Evolutionary conservation across 2,888 invertebrate species (phyloP).

Genomic region (Lepeophtheirus nordmannii): DNA sequence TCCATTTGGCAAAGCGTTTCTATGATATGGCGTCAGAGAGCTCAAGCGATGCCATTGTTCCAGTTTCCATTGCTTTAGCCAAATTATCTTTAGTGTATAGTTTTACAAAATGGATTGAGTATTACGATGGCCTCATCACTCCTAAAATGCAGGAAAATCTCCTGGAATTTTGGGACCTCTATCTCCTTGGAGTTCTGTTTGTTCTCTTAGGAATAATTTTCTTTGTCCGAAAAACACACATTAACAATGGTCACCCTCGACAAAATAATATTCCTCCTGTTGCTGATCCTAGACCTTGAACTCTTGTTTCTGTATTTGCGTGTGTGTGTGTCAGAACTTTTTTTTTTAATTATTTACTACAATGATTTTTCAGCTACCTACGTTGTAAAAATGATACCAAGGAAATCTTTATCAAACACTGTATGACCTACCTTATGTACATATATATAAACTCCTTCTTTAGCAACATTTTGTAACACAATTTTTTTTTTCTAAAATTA

Average conservation of each 20-base stretch:
- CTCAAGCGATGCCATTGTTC: slow-evolving; percentile 78
- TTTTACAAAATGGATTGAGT: neutral
- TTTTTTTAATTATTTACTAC: too few relatives aligned
- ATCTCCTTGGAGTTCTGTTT: slow-evolving; percentile 64
- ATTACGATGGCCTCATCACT: neutral
- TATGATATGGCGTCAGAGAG: slow-evolving; percentile 92
- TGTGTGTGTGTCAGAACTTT: too few relatives aligned
- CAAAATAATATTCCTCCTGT: neutral
- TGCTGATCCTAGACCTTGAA: neutral
- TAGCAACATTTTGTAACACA: too few relatives aligned
- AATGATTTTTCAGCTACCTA: too few relatives aligned
- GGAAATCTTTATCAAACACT: too few relatives aligned
- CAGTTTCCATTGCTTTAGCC: slow-evolving; percentile 73
- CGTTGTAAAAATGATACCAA: too few relatives aligned
- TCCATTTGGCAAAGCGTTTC: slow-evolving; percentile 89
- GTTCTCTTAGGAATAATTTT: slow-evolving; percentile 65
- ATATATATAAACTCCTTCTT: too few relatives aligned
- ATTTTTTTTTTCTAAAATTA: too few relatives aligned
- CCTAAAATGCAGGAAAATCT: slow-evolving; percentile 33
- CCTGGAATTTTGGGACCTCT: slow-evolving; percentile 84
- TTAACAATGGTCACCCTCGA: neutral
- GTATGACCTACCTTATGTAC: too few relatives aligned
- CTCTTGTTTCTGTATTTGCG: too few relatives aligned
- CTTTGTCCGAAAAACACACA: slow-evolving; percentile 54
- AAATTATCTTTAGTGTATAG: slow-evolving; percentile 46